Percentiles rank a stretch among this genome's conserved stretches.
phyloP scores from a whole-genome alignment of 2,113 vertebrate species.

The Nicator chloris region DNA sequence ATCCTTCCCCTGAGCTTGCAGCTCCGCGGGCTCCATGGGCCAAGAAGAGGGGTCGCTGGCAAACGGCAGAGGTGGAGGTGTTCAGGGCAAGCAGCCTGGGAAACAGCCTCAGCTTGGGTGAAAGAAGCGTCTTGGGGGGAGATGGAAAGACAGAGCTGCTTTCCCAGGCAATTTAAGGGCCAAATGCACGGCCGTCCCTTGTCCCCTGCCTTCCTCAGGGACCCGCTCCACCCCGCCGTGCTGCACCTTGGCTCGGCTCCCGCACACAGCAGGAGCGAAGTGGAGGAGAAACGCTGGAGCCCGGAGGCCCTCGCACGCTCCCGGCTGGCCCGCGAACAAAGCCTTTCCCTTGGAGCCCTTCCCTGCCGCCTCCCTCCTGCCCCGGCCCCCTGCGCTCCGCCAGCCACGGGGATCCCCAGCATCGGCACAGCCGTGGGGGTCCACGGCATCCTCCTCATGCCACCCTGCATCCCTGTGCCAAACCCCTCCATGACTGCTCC shows the following conservation, averaged over 20 bases:
- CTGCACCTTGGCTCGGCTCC: conserved; percentile 52
- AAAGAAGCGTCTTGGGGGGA: not conserved
- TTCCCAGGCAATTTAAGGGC: conserved; percentile 44
- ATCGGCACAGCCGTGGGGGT: not conserved
- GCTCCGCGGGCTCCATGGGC: not conserved
- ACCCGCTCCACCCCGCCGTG: conserved; percentile 24
- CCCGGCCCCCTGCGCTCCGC: not conserved
- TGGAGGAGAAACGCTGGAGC: conserved; percentile 17
- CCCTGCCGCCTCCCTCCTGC: not conserved
- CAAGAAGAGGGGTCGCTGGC: not conserved
- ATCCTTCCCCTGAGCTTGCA: not conserved
- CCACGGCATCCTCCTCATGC: not conserved
- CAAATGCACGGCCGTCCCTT: not conserved
- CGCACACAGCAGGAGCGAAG: conserved; percentile 30
- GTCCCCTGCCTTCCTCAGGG: conserved; percentile 28
- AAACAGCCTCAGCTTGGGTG: not conserved
- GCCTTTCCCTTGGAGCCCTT: conserved; percentile 16
- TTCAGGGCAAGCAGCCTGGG: not conserved
- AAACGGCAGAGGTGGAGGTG: not conserved
- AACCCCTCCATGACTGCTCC: rapidly evolving
- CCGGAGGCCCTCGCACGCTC: conserved; percentile 10
- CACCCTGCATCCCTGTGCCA: not conserved
- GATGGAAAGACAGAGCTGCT: not conserved
- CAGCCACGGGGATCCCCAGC: not conserved
- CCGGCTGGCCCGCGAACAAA: conserved; percentile 32